phyloP scores from a whole-genome alignment of 1,140 invertebrate genomes.

The Whitmania pigra region DNA sequence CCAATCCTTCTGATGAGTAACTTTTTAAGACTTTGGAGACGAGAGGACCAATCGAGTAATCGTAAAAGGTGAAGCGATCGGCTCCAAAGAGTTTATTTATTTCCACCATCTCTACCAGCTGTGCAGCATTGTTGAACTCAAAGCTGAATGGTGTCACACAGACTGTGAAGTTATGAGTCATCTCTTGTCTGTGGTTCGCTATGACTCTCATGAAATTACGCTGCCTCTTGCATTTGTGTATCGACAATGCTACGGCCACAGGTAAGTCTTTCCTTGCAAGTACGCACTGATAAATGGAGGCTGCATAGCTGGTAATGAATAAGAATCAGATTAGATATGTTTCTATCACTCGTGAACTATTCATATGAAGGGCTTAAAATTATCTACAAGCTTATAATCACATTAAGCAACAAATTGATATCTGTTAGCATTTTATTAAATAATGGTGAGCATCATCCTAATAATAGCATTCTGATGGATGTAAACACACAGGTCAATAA shows the following conservation, averaged over 20 bases:
- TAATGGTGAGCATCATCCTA: no score
- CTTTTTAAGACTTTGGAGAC: conserved; percentile 56
- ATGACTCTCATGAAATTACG: conserved; percentile 7
- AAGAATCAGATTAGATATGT: neutral
- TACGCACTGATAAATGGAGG: conserved; percentile 10
- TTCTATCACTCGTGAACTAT: neutral
- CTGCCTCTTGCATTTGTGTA: conserved; percentile 8
- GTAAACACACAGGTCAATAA: no score
- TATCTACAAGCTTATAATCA: neutral
- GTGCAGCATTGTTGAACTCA: conserved; percentile 59
- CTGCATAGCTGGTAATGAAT: conserved; percentile 19
- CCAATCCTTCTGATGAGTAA: conserved; percentile 50
- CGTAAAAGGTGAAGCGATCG: conserved; percentile 79
- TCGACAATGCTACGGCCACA: conserved; percentile 21
- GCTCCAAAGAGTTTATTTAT: conserved; percentile 72
- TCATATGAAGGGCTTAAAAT: neutral
- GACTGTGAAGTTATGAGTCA: conserved; percentile 52
- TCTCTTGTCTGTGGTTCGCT: neutral
- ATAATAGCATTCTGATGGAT: neutral
- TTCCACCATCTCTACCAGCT: conserved; percentile 82
- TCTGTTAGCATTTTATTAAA: no score
- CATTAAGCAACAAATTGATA: neutral
- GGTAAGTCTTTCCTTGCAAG: neutral
- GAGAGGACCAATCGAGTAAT: conserved; percentile 66
- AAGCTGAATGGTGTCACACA: conserved; percentile 88